Conservation (phyloP, 2,113 vertebrate species). For the Psettodes erumei region DNA sequence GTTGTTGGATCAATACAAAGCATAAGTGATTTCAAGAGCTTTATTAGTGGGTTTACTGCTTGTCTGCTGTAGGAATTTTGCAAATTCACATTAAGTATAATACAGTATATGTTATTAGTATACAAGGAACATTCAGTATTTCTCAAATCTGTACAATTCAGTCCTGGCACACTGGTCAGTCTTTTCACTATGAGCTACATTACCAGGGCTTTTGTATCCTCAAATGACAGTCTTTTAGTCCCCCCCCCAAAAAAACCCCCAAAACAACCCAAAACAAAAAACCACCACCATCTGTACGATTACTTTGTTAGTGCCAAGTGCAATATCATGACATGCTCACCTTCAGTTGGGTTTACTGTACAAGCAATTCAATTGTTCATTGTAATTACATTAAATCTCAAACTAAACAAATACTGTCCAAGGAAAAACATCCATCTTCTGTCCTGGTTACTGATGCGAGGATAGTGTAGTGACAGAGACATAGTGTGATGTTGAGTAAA, state of each 20-base stretch:
- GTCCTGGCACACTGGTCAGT: slow-evolving; percentile 45
- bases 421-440: slow-evolving; percentile 23
- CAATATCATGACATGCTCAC: slow-evolving; percentile 42
- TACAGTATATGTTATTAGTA: slow-evolving; percentile 77
- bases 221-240: background rate
- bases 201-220: slow-evolving; percentile 24
- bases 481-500: background rate
- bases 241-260: background rate
- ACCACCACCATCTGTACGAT: slow-evolving; percentile 29
- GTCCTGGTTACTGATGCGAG: slow-evolving; percentile 19
- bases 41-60: slow-evolving; percentile 76
- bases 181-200: slow-evolving; percentile 33
- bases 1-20: slow-evolving; percentile 34
- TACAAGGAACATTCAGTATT: slow-evolving; percentile 77
- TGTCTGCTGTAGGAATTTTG: slow-evolving; percentile 71
- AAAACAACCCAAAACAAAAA: too few species aligned
- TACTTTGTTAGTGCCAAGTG: slow-evolving; percentile 44
- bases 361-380: slow-evolving; percentile 17
- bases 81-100: slow-evolving; percentile 78
- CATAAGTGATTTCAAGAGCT: slow-evolving; percentile 57
- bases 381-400: slow-evolving; percentile 5
- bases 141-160: slow-evolving; percentile 63
- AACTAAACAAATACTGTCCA: slow-evolving; percentile 50
- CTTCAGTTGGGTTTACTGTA: slow-evolving; percentile 44
- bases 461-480: background rate